phyloP scores from a whole-genome alignment of 2,888 invertebrate genomes.

The Eugnorisma glareosa region DNA sequence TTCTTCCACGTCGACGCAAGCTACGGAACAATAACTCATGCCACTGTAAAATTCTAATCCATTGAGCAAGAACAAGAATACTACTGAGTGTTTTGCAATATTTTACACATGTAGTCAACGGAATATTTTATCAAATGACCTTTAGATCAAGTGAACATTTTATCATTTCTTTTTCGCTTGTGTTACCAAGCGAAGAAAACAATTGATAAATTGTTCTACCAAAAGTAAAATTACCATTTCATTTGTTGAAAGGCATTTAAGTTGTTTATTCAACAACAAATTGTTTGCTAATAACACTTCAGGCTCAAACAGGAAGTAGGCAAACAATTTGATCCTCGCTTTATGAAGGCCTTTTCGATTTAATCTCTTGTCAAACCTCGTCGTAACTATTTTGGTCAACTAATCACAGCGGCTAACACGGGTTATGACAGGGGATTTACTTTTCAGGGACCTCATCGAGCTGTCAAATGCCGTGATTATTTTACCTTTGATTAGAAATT shows the following conservation, averaged over 20 bases:
- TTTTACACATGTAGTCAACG: background rate
- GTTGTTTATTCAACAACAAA: background rate
- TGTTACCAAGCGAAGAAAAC: no score
- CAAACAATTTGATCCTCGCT: constrained; percentile 27
- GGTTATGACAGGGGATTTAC: constrained; percentile 30
- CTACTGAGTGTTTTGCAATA: background rate
- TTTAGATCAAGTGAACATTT: background rate
- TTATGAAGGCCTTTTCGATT: constrained; percentile 17
- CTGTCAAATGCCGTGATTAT: constrained; percentile 16
- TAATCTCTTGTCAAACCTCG: constrained; percentile 37
- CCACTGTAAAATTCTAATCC: background rate
- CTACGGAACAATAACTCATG: background rate
- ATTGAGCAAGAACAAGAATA: background rate
- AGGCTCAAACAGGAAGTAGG: background rate
- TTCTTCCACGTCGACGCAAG: background rate
- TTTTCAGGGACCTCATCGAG: background rate
- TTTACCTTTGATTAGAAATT: background rate
- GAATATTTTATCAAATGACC: background rate
- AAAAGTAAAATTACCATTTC: background rate
- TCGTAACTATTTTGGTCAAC: constrained; percentile 38
- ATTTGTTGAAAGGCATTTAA: background rate
- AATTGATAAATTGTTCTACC: background rate
- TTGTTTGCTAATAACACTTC: constrained; percentile 12
- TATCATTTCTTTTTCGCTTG: no score
- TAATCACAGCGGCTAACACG: constrained; percentile 10